Base-by-base conservation (phyloP, 2,113 vertebrate species). In the Megaceryle torquata region DNA sequence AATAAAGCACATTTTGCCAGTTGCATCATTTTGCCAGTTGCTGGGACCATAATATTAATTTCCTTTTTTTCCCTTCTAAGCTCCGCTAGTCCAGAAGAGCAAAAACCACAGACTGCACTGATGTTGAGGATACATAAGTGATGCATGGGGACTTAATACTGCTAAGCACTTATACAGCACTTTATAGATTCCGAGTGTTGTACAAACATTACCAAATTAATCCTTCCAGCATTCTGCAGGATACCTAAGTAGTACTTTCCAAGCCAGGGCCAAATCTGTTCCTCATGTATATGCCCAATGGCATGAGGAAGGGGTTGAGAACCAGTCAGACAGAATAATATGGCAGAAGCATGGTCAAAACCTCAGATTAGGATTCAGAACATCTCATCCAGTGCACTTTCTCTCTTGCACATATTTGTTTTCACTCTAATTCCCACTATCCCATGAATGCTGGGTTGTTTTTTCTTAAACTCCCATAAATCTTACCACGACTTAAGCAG, bases 201-300 rank as follows among this genome's bases (percentile, higher is more conserved):
- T 63, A 96, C 44, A 95, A 96, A 83, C 59, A 83, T 67, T 79
- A 96, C 72, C 56, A 91, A 94, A 93, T 78, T 51, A 88, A 85
- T 67, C 59, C 48, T 80, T 59, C 93, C 22, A 81, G 56, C 74
- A 91, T 82, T 44, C 44, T 86, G 33, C 44, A 92, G 70, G 41
- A 35, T 81, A 94, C 31, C 21, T n/a, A 93, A 76, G 41, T 70
- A 81, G 68, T 76, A n/a, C 80, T 91, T 95, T 77, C 51, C 28
- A 80, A 80, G 82, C 17, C 5, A 14, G 26, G 37, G 50, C 22
- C 88, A 84, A 70, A 81, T 50, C 31, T 86, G 68, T 65, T 80
- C 22, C 29, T 92, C 17, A 7, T 12, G 12, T 37, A 63, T 51
- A 25, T 15, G 35, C 9, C 35, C 56, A n/a, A 37, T 75, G 39